phyloP scores from a whole-genome alignment of 2,797 vertebrate species.

The Pseudochromis fuscus region DNA sequence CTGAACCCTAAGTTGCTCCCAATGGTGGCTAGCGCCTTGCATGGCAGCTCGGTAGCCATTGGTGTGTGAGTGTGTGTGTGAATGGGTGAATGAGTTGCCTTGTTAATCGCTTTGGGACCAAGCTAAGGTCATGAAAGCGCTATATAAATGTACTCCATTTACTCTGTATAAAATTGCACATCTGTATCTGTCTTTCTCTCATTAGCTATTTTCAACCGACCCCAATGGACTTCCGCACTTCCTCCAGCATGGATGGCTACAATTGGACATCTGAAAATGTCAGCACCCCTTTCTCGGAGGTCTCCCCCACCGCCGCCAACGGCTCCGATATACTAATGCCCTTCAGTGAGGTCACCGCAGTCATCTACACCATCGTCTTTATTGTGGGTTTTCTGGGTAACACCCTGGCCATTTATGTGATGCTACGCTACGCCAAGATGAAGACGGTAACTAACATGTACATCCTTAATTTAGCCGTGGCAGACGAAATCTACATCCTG shows the following conservation, averaged over 20 bases:
- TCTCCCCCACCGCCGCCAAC: background rate
- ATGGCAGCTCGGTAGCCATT: too few relatives aligned
- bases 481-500: slow-evolving; percentile 93
- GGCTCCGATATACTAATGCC: slow-evolving; percentile 25
- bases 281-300: slow-evolving; percentile 1
- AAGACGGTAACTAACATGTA: slow-evolving; percentile 97
- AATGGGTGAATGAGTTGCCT: too few relatives aligned
- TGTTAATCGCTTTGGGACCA: too few relatives aligned
- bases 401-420: slow-evolving; percentile 91
- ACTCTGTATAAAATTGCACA: background rate
- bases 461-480: slow-evolving; percentile 94
- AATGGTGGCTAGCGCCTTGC: too few relatives aligned
- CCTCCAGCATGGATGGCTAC: slow-evolving; percentile 65
- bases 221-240: slow-evolving; percentile 12
- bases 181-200: slow-evolving; percentile 41
- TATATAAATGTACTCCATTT: too few relatives aligned
- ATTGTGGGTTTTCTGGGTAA: slow-evolving; percentile 91
- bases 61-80: too few relatives aligned
- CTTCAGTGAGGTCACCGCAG: slow-evolving; percentile 83
- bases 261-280: slow-evolving; percentile 44
- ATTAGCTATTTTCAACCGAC: background rate
- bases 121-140: too few relatives aligned
- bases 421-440: slow-evolving; percentile 93
- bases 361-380: slow-evolving; percentile 90
- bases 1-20: too few relatives aligned